Evolutionary conservation across 1,140 invertebrate species (phyloP).

Genomic region (Mycetomoellerius zeteki): DNA sequence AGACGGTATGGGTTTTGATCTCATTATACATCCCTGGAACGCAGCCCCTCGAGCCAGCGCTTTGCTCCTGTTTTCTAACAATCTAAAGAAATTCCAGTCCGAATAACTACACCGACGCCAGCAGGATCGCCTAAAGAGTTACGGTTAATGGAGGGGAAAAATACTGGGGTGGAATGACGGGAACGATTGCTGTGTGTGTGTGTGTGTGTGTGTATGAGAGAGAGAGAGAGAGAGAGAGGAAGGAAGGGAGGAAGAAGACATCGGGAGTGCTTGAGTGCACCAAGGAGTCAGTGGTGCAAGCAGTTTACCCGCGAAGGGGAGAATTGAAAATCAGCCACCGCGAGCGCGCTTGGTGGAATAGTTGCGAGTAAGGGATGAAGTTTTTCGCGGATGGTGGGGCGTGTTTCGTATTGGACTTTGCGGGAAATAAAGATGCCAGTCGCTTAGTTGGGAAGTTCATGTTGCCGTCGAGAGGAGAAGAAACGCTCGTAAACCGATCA

Average conservation of each 20-base stretch:
- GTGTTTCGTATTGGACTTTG: conserved; percentile 42
- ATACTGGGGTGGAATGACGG: conserved; percentile 49
- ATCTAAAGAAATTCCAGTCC: conserved; percentile 75
- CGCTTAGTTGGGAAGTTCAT: conserved; percentile 38
- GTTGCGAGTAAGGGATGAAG: conserved; percentile 61
- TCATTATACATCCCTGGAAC: conserved; percentile 70
- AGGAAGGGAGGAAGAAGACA: neutral
- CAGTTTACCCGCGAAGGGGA: conserved; percentile 11
- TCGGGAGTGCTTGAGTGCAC: conserved; percentile 2
- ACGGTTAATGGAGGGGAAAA: conserved; percentile 76
- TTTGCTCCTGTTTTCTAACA: conserved; percentile 68
- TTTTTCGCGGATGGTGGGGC: conserved; percentile 34
- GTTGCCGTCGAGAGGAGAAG: neutral
- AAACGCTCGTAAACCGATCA: conserved; percentile 13
- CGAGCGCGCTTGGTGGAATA: conserved; percentile 63
- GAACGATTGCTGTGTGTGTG: conserved; percentile 24
- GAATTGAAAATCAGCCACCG: conserved; percentile 75
- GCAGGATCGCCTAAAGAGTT: conserved; percentile 71
- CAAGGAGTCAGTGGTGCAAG: conserved; percentile 16
- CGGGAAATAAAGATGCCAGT: conserved; percentile 51
- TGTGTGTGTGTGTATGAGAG: too few species aligned
- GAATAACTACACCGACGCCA: conserved; percentile 69
- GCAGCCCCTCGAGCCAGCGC: conserved; percentile 9
- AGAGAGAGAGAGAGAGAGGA: neutral
- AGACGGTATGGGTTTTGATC: conserved; percentile 72